These are phyloP conservation scores for Ptilorrhoa leucosticta DNA, from an alignment of 2,113 vertebrate genomes.

Conservation along the genomic window DNA sequence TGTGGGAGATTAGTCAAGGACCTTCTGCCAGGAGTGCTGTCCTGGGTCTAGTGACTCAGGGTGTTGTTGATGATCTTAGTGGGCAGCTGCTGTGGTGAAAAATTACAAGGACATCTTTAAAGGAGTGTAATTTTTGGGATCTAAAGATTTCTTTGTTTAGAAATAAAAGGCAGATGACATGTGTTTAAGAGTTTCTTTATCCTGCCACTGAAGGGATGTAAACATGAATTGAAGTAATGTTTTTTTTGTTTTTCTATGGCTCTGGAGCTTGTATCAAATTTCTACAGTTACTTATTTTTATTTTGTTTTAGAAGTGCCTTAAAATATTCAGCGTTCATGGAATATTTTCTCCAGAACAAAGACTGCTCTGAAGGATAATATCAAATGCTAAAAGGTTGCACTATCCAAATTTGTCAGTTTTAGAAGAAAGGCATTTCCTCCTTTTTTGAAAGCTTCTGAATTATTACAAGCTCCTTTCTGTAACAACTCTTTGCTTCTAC, in stretches of 20 bases:
- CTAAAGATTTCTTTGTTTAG: not conserved
- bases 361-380: not conserved
- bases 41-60: not conserved
- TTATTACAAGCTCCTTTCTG: not conserved
- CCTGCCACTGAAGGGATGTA: not conserved
- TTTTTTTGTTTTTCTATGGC: not conserved
- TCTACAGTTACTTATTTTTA: not conserved
- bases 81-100: not conserved
- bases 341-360: conserved; percentile 14
- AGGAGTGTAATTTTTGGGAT: not conserved
- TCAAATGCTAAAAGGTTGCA: not conserved
- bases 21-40: not conserved
- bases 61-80: not conserved
- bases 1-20: not conserved
- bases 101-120: not conserved
- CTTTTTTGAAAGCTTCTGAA: not conserved
- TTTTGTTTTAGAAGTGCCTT: not conserved
- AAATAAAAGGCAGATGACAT: not conserved
- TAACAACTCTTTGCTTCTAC: conserved; percentile 9
- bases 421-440: not conserved
- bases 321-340: not conserved
- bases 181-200: not conserved
- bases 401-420: conserved; percentile 1
- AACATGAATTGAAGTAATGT: not conserved
- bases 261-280: not conserved